A percentile compares a stretch with the other conserved stretches of the same genome.
phyloP scores from a whole-genome alignment of 37 sponge, comb jelly and placozoan species.

The Eunapius fragilis region DNA sequence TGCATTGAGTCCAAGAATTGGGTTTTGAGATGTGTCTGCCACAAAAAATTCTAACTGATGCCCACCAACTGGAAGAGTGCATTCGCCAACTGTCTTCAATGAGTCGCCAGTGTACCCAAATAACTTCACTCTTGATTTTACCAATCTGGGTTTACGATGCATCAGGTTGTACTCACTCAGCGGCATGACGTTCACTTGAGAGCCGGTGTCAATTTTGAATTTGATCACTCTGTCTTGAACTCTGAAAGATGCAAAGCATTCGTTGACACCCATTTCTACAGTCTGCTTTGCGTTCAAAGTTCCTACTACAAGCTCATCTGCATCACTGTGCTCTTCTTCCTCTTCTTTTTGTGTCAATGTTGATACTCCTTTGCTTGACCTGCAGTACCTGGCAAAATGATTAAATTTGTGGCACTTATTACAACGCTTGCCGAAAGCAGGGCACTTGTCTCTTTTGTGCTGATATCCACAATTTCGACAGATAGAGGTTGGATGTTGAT shows the following conservation, averaged over 20 bases:
- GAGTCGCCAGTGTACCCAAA: background rate
- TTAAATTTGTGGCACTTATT: constrained; percentile 56
- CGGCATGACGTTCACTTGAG: background rate
- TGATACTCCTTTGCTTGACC: background rate
- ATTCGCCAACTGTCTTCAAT: background rate
- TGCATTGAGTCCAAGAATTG: background rate
- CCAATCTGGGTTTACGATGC: background rate
- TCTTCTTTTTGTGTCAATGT: background rate
- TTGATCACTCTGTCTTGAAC: background rate
- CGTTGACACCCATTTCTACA: background rate
- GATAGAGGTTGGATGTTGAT: background rate
- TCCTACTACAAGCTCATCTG: background rate
- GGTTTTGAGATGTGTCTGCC: background rate
- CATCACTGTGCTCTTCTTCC: background rate
- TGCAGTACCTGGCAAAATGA: constrained; percentile 53
- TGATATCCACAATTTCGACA: constrained; percentile 51
- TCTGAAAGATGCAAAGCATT: background rate
- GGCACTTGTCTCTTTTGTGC: constrained; percentile 52
- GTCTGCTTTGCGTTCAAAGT: background rate
- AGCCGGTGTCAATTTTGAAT: background rate
- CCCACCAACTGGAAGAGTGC: background rate
- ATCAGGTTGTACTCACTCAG: background rate
- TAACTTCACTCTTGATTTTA: background rate
- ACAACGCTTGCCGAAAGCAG: constrained; percentile 62
- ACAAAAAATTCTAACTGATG: background rate